Evolutionary conservation across 2,113 vertebrate species (phyloP), one percentile per base, ranked within the genome.

Genomic region (Proterorhinus semilunaris): DNA sequence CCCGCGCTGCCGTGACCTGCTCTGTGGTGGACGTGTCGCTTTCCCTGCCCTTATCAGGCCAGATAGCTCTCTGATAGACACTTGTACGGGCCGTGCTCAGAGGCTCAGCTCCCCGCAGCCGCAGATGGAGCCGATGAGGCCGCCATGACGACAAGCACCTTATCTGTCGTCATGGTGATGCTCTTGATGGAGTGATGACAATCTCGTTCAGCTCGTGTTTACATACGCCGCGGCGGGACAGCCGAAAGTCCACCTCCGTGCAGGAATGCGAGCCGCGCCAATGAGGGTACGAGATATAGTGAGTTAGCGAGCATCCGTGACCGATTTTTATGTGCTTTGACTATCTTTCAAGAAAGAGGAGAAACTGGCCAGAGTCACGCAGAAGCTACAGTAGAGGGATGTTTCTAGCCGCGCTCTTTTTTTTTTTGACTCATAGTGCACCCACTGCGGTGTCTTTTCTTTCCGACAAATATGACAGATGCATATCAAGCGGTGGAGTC

Each of bases 391-490:
- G 77, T 83, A 63, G 84, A 81, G 85, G 82, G 74, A 87, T 88
- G 86, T 89, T 76, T 74, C 70, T 82, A 74, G 68, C 76, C 70
- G 53, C 49, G 27, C 27, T 36, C 83, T n/a, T n/a, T n/a, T n/a
- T 84, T 87, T 79, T 76, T 87, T 88, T 81, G 76, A 89, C 83
- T 91, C 87, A 91, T 91, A 78, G 64, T 72, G 75, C 81, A 80
- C 80, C 84, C 82, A 81, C 88, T 76, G 83, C 75, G 77, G 86
- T 89, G 88, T 90, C 83, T 92, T 88, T 91, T 89, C 89, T 92
- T 90, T 92, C 88, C 80, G 84, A 92, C 90, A 88, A 88, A 91
- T 91, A 91, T 91, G 89, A 89, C 89, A 92, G 93, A 93, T 93
- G 86, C 89, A 90, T 93, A 93, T 93, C 93, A 90, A 80, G 72